These are phyloP conservation scores for Paelopatides confundens DNA, from an alignment of 53 echinoderm and acorn worm species.

Conservation along the genomic window DNA sequence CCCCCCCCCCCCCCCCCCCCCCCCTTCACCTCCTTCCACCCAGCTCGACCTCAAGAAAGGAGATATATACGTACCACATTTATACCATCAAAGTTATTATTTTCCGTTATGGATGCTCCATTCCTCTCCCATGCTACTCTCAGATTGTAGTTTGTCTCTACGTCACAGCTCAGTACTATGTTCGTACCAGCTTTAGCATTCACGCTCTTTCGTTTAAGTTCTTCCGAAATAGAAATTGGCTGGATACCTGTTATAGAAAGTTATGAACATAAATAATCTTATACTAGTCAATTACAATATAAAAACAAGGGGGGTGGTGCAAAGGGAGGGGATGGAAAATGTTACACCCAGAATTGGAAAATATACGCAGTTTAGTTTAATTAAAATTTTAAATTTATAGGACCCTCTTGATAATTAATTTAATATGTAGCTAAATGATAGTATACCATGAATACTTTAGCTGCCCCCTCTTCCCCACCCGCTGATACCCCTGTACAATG, in stretches of 20 bases:
- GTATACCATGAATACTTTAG: no score
- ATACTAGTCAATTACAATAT: not conserved
- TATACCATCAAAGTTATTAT: conserved; percentile 12
- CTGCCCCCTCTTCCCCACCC: no score
- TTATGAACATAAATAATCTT: not conserved
- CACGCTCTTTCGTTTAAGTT: conserved; percentile 60
- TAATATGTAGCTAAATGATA: no score
- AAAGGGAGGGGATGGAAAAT: no score
- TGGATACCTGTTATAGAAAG: conserved; percentile 68
- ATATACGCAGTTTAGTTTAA: no score
- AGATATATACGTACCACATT: not conserved
- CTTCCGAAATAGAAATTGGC: conserved; percentile 73
- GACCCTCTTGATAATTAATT: no score
- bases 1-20: no score
- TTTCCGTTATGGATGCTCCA: not conserved
- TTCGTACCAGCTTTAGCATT: conserved; percentile 69
- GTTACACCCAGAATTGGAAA: no score
- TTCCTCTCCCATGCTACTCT: conserved; percentile 82
- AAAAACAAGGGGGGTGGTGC: not conserved
- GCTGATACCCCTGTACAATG: no score
- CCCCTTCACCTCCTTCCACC: no score
- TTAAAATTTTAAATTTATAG: no score
- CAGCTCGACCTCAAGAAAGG: no score
- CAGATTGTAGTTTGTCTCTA: conserved; percentile 69
- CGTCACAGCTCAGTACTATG: conserved; percentile 80